These are phyloP conservation scores for Bos indicus DNA, from an alignment of 2,113 vertebrate species.

Conservation along the genomic window DNA sequence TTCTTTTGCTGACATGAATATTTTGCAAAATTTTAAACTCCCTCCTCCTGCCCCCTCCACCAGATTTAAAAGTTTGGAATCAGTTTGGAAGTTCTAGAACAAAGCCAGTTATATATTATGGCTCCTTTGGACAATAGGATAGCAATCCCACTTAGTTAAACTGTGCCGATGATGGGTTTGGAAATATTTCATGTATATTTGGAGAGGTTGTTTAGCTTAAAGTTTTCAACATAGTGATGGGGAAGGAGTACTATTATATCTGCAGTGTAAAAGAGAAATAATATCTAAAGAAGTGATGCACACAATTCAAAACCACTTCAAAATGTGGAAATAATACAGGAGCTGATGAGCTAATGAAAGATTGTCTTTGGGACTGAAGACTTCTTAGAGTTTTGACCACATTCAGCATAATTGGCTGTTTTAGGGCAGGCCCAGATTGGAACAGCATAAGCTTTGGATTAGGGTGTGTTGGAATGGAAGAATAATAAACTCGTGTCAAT, in stretches of 20 bases:
- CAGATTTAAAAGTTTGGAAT: background rate
- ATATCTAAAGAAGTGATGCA: background rate
- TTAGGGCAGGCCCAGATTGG: slow-evolving; percentile 33
- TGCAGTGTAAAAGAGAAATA: background rate
- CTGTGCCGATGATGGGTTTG: background rate
- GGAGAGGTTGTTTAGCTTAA: background rate
- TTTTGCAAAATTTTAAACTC: background rate
- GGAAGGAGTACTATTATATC: background rate
- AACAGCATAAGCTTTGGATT: slow-evolving; percentile 68
- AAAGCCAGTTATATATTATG: background rate
- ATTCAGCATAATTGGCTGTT: slow-evolving; percentile 36
- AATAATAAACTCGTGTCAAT: slow-evolving; percentile 75
- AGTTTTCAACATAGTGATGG: background rate
- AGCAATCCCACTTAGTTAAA: background rate
- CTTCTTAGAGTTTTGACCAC: background rate
- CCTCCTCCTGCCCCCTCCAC: background rate
- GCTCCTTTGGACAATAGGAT: background rate
- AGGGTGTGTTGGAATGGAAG: slow-evolving; percentile 68
- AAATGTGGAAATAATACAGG: background rate
- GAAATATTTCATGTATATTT: background rate
- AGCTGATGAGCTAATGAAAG: background rate
- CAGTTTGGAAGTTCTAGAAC: background rate
- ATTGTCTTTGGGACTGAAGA: slow-evolving; percentile 3
- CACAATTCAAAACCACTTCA: background rate
- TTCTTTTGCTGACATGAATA: background rate